A percentile compares a stretch with the other conserved stretches of the same genome.
Conservation (phyloP, 1,140 invertebrate species). For the Brachionus koreanus region DNA sequence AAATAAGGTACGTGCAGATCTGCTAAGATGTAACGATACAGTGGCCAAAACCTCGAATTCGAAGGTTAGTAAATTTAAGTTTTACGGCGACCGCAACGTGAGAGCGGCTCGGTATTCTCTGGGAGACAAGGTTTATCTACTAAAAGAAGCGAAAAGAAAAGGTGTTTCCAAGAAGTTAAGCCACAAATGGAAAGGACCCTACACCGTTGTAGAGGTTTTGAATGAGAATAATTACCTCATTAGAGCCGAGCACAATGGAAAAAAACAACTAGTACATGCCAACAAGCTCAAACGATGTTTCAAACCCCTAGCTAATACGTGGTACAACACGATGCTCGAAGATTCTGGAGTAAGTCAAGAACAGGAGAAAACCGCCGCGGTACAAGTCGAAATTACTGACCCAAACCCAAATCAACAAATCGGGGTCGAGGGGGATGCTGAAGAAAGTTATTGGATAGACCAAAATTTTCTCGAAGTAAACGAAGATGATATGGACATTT, state of each 20-base stretch:
- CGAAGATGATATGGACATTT: too few relatives aligned
- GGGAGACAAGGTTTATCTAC: background rate
- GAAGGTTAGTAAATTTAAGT: background rate
- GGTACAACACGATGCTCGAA: background rate
- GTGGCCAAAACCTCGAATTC: background rate
- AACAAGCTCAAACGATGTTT: background rate
- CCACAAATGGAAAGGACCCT: background rate
- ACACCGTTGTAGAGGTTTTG: background rate
- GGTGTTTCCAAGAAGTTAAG: background rate
- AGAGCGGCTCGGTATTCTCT: background rate
- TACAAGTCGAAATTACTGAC: background rate
- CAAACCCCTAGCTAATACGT: background rate
- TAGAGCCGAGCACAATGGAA: background rate
- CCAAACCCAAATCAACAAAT: too few relatives aligned
- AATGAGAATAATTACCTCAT: background rate
- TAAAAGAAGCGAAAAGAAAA: background rate
- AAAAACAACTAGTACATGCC: background rate
- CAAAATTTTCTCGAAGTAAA: too few relatives aligned
- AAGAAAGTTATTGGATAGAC: too few relatives aligned
- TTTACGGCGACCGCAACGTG: background rate
- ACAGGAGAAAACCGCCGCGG: background rate
- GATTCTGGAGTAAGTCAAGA: too few relatives aligned
- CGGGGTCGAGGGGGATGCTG: too few relatives aligned
- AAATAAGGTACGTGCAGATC: background rate
- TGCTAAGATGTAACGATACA: background rate